Evolutionary conservation across 2,888 invertebrate species (phyloP), one percentile per base, ranked within the genome.

Genomic region (Leptinotarsa tumamoca): DNA sequence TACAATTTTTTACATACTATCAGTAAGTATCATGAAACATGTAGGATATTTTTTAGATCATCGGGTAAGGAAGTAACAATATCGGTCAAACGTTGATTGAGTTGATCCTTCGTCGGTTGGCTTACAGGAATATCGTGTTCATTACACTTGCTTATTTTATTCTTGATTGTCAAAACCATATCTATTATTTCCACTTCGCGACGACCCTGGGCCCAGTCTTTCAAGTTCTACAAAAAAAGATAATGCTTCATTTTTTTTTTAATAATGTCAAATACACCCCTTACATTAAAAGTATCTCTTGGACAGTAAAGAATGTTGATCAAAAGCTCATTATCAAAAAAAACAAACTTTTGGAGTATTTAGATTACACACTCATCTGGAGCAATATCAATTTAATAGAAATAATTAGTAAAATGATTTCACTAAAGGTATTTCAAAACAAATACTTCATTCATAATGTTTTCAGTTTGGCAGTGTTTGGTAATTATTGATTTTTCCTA

Each of bases 141-240:
- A 85, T 92, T 90, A 86, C 87, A 88, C 81, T 86, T 87, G 23
- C 94, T 95, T 85, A 98, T 90, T 89, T 98, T 98, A 85, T 96
- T 96, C 80, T 96, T 92, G 76, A 99, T 92, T 87, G 97, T 94
- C 73, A 99, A 90, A 82, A 99, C 95, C 94, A 99, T 95, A 87
- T 99, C 99, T 13, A 99, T 98, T 74, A 99, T 94, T 90, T 99
- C 98, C 4, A 99, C 98, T 90, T 99, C 99, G 84, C 96, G 95
- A 85, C 97, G 96, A 68, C 95, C 97, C 84, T 93, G 91, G 1
- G 97, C 95, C 98, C 98, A 98, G 78, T 94, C 92, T 84, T 95
- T 94, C 80, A 98, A 90, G 89, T 98, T 96, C 94, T 96, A 89
- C 15, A 89, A 43, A 43, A 18, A 43, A 43, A 43, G 10, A 10